Evolutionary conservation across 2,888 invertebrate genomes (phyloP).

Genomic region (Icerya purchasi): DNA sequence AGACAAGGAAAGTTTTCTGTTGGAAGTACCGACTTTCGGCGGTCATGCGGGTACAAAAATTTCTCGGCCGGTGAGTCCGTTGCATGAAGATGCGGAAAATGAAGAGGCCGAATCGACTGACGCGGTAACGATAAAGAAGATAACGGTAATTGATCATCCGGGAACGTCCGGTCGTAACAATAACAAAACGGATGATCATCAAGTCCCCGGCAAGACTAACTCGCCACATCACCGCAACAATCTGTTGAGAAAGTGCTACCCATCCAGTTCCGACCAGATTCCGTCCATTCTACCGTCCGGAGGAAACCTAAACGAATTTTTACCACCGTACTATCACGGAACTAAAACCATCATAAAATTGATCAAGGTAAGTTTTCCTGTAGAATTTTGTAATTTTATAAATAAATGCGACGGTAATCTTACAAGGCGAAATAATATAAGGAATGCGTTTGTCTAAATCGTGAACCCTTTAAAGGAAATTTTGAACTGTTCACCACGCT

Average conservation of each 20-base stretch:
- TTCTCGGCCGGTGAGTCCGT: constrained; percentile 20
- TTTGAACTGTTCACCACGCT: too few relatives aligned
- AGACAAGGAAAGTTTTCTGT: constrained; percentile 23
- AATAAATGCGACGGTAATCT: background rate
- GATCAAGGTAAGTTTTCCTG: constrained; percentile 30
- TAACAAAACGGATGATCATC: constrained; percentile 8
- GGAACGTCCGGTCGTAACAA: constrained; percentile 9
- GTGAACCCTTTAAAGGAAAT: too few relatives aligned
- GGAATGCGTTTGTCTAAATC: background rate
- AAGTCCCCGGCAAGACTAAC: constrained; percentile 8
- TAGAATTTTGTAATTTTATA: background rate
- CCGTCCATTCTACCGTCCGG: constrained; percentile 26
- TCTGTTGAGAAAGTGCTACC: constrained; percentile 25
- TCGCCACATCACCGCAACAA: constrained; percentile 16
- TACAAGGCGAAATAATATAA: background rate
- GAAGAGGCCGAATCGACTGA: constrained; percentile 18
- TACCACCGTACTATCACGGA: constrained; percentile 33
- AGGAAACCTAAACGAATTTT: constrained; percentile 28
- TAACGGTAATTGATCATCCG: constrained; percentile 6
- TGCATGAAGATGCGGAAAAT: constrained; percentile 21
- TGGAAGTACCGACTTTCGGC: constrained; percentile 22
- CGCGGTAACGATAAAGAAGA: background rate
- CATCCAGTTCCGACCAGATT: constrained; percentile 24
- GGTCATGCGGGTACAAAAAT: constrained; percentile 16
- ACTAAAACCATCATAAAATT: constrained; percentile 34